Evolutionary conservation across 1,140 invertebrate species (phyloP).

Genomic region (Euwallacea fornicatus): DNA sequence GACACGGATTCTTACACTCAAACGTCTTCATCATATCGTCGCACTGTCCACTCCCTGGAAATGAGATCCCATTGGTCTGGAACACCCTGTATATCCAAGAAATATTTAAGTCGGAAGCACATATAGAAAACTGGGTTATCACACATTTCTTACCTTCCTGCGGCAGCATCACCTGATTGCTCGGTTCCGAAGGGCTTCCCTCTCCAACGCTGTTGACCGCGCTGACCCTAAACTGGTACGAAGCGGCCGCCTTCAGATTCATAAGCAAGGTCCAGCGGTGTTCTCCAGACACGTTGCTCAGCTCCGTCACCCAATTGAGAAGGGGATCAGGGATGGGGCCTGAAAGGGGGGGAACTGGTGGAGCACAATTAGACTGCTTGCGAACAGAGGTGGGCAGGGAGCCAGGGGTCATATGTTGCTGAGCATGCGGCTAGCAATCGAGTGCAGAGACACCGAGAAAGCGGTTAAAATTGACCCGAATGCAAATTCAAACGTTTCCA

Average conservation of each 20-base stretch:
- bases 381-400: slow-evolving; percentile 12
- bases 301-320: slow-evolving; percentile 85
- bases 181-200: slow-evolving; percentile 85
- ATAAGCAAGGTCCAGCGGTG: slow-evolving; percentile 78
- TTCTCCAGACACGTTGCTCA: slow-evolving; percentile 81
- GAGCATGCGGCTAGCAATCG: slow-evolving; percentile 37
- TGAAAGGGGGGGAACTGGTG: slow-evolving; percentile 57
- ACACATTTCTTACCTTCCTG: slow-evolving; percentile 79
- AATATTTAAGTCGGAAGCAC: no score
- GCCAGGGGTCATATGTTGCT: slow-evolving; percentile 23
- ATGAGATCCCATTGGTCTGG: no score
- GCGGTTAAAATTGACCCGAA: no score
- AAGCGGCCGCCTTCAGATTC: slow-evolving; percentile 89
- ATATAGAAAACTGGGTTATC: no score
- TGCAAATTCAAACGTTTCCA: no score
- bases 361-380: slow-evolving; percentile 45
- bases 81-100: no score
- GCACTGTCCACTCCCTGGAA: no score
- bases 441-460: no score
- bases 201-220: slow-evolving; percentile 95
- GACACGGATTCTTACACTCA: no score
- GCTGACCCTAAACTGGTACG: slow-evolving; percentile 94
- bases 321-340: slow-evolving; percentile 79
- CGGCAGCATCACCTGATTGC: slow-evolving; percentile 83
- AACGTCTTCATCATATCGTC: no score